Conservation (phyloP, 2,113 vertebrate genomes). For the Calidris pugnax region DNA sequence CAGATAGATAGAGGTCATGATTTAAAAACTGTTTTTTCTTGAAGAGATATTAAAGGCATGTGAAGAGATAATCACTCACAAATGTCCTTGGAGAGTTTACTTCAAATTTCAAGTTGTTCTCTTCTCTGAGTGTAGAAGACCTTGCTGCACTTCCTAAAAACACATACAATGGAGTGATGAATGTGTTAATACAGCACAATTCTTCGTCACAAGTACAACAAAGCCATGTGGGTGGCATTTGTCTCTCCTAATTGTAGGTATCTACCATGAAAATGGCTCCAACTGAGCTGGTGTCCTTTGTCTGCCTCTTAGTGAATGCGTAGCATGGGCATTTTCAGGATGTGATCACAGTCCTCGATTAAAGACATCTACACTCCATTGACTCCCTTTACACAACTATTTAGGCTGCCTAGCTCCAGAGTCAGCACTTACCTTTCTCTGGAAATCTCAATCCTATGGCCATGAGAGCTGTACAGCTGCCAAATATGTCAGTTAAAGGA, state of each 20-base stretch:
- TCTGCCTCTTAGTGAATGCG: neutral
- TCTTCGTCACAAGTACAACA: neutral
- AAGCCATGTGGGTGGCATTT: neutral
- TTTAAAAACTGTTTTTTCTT: neutral
- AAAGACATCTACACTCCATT: neutral
- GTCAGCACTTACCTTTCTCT: neutral
- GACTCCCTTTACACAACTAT: neutral
- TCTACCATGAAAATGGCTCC: neutral
- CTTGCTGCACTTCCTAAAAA: neutral
- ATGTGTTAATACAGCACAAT: neutral
- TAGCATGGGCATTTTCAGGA: neutral
- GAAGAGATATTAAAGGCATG: neutral
- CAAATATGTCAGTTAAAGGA: neutral
- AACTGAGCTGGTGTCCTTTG: neutral
- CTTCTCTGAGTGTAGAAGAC: neutral
- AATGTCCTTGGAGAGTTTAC: neutral
- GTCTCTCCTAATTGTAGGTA: neutral
- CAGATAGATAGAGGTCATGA: neutral
- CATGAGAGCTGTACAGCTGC: neutral
- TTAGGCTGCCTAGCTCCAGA: neutral
- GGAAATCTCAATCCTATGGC: neutral
- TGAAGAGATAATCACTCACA: neutral
- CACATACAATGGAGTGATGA: neutral
- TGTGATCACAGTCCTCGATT: accelerated
- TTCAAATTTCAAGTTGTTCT: neutral